These are phyloP conservation scores for Colistium nudipinnis DNA, from an alignment of 2,113 vertebrate genomes.

Conservation along the genomic window DNA sequence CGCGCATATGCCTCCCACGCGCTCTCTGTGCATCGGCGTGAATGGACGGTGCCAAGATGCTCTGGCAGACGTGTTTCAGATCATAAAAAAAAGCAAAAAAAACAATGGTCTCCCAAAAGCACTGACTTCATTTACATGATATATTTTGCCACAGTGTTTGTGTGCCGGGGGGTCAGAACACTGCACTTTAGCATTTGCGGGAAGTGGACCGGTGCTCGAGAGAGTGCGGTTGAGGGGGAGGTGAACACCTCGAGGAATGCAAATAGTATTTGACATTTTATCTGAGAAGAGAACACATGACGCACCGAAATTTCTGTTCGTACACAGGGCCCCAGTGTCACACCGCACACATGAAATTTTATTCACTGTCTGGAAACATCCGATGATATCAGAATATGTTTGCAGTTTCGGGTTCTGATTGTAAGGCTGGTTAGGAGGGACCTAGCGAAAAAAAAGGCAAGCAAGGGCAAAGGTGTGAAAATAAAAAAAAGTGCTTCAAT, in stretches of 20 bases:
- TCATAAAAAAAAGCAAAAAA: conserved; percentile 73
- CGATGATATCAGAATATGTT: too few species aligned
- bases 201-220: conserved; percentile 22
- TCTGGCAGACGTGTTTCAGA: conserved; percentile 59
- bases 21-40: conserved; percentile 28
- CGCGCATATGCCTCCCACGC: conserved; percentile 42
- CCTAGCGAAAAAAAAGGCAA: too few species aligned
- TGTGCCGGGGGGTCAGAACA: conserved; percentile 41
- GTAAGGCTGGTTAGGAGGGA: too few species aligned
- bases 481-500: too few species aligned
- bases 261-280: conserved; percentile 38
- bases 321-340: not conserved
- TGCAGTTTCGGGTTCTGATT: too few species aligned
- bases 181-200: conserved; percentile 43
- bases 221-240: not conserved
- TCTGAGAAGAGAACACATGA: conserved; percentile 24
- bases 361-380: too few species aligned
- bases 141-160: conserved; percentile 51
- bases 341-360: not conserved
- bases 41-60: conserved; percentile 51
- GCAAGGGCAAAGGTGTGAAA: too few species aligned
- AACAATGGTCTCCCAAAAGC: conserved; percentile 50
- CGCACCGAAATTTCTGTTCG: conserved; percentile 4
- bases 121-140: conserved; percentile 67
- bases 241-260: conserved; percentile 44